phyloP scores from a whole-genome alignment of 2,797 vertebrate genomes.

The Trachurus trachurus region DNA sequence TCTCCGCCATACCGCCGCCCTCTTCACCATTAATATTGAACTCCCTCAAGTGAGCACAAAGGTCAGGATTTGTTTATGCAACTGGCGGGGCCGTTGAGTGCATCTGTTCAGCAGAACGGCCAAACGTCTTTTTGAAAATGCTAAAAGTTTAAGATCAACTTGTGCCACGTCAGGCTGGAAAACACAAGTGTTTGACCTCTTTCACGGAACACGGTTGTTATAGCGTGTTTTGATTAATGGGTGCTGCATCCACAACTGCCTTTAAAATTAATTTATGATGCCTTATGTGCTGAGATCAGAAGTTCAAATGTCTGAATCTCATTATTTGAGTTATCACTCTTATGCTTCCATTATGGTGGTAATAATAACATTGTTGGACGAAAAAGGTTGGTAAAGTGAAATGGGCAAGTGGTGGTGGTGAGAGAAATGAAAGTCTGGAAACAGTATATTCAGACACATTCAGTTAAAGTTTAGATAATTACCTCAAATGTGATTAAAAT shows the following conservation, averaged over 20 bases:
- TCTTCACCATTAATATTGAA: slow-evolving; percentile 50
- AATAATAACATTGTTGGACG: neutral
- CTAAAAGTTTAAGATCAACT: slow-evolving; percentile 44
- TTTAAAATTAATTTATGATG: neutral
- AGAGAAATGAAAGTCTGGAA: neutral
- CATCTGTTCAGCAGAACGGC: slow-evolving; percentile 35
- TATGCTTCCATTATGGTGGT: neutral
- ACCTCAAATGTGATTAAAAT: neutral
- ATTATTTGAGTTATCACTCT: neutral
- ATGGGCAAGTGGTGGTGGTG: neutral
- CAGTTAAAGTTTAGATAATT: neutral
- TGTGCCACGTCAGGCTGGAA: slow-evolving; percentile 21
- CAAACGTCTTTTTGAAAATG: slow-evolving; percentile 52
- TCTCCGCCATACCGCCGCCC: slow-evolving; percentile 14
- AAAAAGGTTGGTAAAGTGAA: neutral
- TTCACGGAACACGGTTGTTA: neutral
- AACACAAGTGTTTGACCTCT: slow-evolving; percentile 24
- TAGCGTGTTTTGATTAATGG: neutral
- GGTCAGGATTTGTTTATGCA: slow-evolving; percentile 71
- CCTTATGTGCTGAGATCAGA: neutral
- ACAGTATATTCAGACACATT: neutral
- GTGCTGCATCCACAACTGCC: neutral
- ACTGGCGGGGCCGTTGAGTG: slow-evolving; percentile 13
- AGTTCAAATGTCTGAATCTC: neutral
- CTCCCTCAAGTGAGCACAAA: slow-evolving; percentile 60